Evolutionary conservation across 2,797 vertebrate species (phyloP).

Genomic region (Fringilla coelebs): DNA sequence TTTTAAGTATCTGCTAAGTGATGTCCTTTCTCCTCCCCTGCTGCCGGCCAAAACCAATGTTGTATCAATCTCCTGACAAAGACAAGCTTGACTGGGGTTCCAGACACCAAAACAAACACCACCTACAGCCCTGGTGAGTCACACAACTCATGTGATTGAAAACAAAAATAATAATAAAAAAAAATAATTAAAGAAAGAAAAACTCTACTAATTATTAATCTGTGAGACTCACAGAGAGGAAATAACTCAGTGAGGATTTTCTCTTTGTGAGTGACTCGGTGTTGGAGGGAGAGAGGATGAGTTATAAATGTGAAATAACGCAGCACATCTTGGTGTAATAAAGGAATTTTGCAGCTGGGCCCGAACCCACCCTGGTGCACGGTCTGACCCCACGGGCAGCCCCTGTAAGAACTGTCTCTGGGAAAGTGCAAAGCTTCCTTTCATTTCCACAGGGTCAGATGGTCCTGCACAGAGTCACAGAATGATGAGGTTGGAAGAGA

Average conservation of each 20-base stretch:
- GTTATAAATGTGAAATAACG: not conserved
- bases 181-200: too few species aligned
- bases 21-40: conserved; percentile 58
- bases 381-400: not conserved
- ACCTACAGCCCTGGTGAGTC: conserved; percentile 44
- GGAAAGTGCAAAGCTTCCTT: not conserved
- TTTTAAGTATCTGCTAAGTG: conserved; percentile 70
- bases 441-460: not conserved
- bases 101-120: conserved; percentile 53
- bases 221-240: not conserved
- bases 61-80: conserved; percentile 53
- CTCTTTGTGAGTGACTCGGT: not conserved
- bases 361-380: not conserved
- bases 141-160: conserved; percentile 6
- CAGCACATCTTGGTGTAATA: not conserved
- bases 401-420: not conserved
- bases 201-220: not conserved
- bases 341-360: not conserved
- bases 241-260: not conserved
- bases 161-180: not conserved
- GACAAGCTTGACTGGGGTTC: conserved; percentile 18
- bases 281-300: not conserved
- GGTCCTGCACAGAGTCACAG: not conserved
- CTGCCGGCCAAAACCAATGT: conserved; percentile 48
- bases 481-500: too few species aligned